Base-by-base conservation (phyloP, 2,797 vertebrate species). In the Lindbergichthys nudifrons region DNA sequence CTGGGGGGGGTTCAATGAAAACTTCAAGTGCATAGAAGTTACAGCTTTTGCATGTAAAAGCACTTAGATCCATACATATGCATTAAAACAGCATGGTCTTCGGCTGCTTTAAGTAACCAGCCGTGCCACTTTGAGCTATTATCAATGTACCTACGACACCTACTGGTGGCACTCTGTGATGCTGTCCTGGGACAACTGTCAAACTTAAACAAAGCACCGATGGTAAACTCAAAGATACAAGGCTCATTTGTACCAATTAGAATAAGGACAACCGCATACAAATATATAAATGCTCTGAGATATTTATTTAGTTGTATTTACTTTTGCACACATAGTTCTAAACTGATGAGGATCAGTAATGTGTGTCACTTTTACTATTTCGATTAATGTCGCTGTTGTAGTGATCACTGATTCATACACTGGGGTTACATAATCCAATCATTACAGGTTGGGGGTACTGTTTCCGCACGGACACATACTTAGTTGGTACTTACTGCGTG, bases 61-160 rank as follows among this genome's bases (percentile, higher is more conserved):
- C 36, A 56, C 18, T 64, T 26, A 26, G 26, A 26, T 5, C 26
- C 26, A 26, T 41, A 53, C n/a, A 67, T 48, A 39, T 52, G 10
- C 0, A 1, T 61, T 43, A 2, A 1, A 57, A 23, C 26, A 64
- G 56, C n/a, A 26, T 52, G 42, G 42, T 19, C 48, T 9, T 42
- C 54, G 8, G 32, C 54, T 32, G 39, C 57, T 3, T 4, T 36
- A 32, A 51, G 47, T n/a, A 5, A 21, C 18, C 16, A 41, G 61
- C 45, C 2, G 14, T 18, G 1, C 14, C 61, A 48, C 23, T 6
- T 14, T 32, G 14, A 54, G 26, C 15, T 45, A 68, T 72, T 21
- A 56, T 18, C 65, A 47, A 69, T 57, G 81, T 60, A 43, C 52
- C 56, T 51, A 12, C 65, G 88, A 81, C 91, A 82, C 72, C 91